These are phyloP conservation scores for Blastobasis lacticolella DNA, from an alignment of 2,888 invertebrate genomes.

Conservation along the genomic window DNA sequence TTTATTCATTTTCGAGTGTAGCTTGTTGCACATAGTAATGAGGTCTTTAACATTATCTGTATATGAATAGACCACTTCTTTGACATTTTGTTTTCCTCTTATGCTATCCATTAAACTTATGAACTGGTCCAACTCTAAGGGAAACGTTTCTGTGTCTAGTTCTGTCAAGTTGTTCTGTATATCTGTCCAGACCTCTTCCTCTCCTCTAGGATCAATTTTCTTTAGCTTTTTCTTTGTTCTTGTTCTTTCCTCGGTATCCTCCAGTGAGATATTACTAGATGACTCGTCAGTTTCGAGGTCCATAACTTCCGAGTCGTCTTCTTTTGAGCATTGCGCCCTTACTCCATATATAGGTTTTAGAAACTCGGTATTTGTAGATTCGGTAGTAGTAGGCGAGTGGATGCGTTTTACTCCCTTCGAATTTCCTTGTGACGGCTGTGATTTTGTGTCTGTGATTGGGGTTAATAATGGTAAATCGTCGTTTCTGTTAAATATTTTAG, in stretches of 20 bases:
- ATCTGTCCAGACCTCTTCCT: slow-evolving; percentile 10
- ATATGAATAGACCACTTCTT: neutral
- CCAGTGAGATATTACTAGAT: neutral
- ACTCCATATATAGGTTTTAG: too few relatives aligned
- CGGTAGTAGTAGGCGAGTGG: too few relatives aligned
- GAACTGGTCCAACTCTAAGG: slow-evolving; percentile 6
- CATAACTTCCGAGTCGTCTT: neutral
- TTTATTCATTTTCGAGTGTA: slow-evolving; percentile 1
- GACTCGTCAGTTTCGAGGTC: neutral
- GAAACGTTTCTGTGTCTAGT: neutral
- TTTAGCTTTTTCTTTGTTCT: slow-evolving; percentile 2
- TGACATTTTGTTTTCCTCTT: slow-evolving; percentile 9
- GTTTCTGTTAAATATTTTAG: too few relatives aligned
- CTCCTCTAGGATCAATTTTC: slow-evolving; percentile 5
- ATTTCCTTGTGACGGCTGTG: too few relatives aligned
- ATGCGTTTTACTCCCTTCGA: too few relatives aligned
- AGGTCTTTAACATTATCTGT: neutral
- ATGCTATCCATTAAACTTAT: slow-evolving; percentile 11
- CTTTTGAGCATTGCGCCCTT: neutral
- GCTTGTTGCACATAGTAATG: neutral
- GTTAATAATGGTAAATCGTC: too few relatives aligned
- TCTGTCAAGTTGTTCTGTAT: slow-evolving; percentile 4
- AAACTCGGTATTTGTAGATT: too few relatives aligned
- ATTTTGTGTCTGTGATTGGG: too few relatives aligned
- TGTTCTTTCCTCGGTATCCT: neutral